These are phyloP conservation scores for Tupaia chinensis DNA, from an alignment of 2,113 vertebrate species.

Conservation along the genomic window DNA sequence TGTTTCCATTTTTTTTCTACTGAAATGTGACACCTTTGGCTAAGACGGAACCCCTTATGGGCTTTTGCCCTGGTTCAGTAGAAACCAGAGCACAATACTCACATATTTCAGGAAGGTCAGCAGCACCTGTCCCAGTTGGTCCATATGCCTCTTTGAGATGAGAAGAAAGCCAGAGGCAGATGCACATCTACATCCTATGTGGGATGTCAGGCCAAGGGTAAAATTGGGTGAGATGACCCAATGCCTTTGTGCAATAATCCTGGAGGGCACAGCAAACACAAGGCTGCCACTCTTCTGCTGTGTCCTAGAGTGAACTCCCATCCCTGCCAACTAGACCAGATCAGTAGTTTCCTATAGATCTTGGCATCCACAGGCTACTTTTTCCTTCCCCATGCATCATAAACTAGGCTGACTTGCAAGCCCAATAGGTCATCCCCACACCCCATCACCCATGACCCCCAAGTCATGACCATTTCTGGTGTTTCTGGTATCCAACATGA, in stretches of 20 bases:
- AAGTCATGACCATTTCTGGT: fast-evolving
- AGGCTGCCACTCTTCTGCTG: fast-evolving
- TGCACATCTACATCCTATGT: not conserved
- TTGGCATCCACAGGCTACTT: not conserved
- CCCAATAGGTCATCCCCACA: no score
- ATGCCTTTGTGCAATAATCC: not conserved
- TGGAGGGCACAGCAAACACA: fast-evolving
- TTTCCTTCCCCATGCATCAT: no score
- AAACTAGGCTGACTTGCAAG: not conserved
- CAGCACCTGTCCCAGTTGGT: fast-evolving
- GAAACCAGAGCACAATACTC: fast-evolving
- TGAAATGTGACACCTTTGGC: not conserved
- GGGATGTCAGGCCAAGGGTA: not conserved
- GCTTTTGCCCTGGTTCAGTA: not conserved
- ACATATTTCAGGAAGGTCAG: not conserved
- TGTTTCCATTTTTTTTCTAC: fast-evolving
- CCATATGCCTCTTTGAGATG: not conserved
- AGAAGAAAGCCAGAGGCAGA: not conserved
- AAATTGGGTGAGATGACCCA: not conserved
- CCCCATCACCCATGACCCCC: not conserved
- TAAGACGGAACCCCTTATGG: not conserved
- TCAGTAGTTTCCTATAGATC: not conserved
- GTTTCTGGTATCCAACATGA: not conserved
- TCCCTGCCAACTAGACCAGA: not conserved
- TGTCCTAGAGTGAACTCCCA: fast-evolving